These are phyloP conservation scores for Scaptomyza polygonia DNA, from an alignment of 2,888 invertebrate genomes.

Conservation along the genomic window DNA sequence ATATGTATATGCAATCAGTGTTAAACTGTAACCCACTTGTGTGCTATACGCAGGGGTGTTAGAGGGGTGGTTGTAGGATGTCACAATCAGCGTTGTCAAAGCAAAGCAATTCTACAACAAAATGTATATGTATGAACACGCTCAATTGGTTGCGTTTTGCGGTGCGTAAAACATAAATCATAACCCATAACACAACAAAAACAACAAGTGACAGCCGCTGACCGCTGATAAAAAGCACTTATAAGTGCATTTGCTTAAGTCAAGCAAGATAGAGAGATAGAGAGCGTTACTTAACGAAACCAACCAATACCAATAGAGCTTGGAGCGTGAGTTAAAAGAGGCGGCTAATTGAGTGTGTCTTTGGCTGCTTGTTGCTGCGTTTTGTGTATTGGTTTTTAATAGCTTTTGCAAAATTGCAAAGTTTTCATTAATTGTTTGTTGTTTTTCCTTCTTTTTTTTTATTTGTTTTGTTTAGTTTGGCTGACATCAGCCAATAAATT, in stretches of 20 bases:
- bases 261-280: neutral
- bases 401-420: neutral
- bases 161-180: slow-evolving; percentile 59
- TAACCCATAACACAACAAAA: slow-evolving; percentile 7
- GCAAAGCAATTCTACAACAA: slow-evolving; percentile 54
- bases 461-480: neutral
- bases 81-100: slow-evolving; percentile 63
- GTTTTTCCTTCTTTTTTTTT: neutral
- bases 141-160: slow-evolving; percentile 47
- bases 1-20: slow-evolving; percentile 22
- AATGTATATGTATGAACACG: neutral
- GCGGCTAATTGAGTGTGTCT: neutral
- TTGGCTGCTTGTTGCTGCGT: neutral
- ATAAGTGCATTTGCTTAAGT: slow-evolving; percentile 57
- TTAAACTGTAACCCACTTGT: slow-evolving; percentile 32
- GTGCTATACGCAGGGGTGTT: slow-evolving; percentile 8
- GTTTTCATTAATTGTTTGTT: slow-evolving; percentile 1
- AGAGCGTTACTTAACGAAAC: slow-evolving; percentile 18
- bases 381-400: slow-evolving; percentile 2
- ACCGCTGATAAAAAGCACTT: slow-evolving; percentile 66
- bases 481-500: slow-evolving; percentile 74
- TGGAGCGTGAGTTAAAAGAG: neutral
- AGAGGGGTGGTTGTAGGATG: slow-evolving; percentile 24
- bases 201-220: slow-evolving; percentile 17
- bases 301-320: neutral